A percentile compares a stretch with the other conserved stretches of the same genome.
Conservation (phyloP, 2,888 invertebrate genomes). For the Drosophila tanythrix region DNA sequence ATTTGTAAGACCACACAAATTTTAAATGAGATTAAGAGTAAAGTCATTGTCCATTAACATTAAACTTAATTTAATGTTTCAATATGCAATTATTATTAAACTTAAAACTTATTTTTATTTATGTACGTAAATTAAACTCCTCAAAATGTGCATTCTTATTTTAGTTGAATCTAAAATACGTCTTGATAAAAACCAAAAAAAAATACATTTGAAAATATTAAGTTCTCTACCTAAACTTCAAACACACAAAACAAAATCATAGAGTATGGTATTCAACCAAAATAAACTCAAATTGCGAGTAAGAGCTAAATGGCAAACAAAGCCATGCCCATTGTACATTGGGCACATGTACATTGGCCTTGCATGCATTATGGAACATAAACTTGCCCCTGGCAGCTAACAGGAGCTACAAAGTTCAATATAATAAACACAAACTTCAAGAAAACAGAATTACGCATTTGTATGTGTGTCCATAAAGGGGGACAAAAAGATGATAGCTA, state of each 20-base stretch:
- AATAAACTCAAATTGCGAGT: constrained; percentile 8
- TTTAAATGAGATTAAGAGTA: background rate
- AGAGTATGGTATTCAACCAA: background rate
- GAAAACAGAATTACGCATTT: constrained; percentile 43
- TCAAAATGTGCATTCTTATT: background rate
- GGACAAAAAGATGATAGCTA: background rate
- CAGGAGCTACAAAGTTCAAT: constrained; percentile 67
- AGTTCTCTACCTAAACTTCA: background rate
- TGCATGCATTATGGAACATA: constrained; percentile 65
- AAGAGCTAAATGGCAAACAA: constrained; percentile 32
- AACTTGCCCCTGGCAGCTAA: constrained; percentile 53
- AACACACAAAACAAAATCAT: background rate
- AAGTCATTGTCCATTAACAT: background rate
- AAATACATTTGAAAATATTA: background rate
- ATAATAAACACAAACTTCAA: constrained; percentile 73
- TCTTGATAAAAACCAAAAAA: background rate
- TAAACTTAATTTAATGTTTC: background rate
- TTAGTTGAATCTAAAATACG: background rate
- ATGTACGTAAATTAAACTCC: background rate
- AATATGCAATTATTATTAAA: background rate
- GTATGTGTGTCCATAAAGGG: background rate
- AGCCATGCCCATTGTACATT: background rate
- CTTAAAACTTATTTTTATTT: background rate
- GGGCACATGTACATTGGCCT: constrained; percentile 31
- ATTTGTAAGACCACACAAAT: background rate